These are phyloP conservation scores for Panorpa germanica DNA, from an alignment of 2,888 invertebrate species.

Conservation along the genomic window DNA sequence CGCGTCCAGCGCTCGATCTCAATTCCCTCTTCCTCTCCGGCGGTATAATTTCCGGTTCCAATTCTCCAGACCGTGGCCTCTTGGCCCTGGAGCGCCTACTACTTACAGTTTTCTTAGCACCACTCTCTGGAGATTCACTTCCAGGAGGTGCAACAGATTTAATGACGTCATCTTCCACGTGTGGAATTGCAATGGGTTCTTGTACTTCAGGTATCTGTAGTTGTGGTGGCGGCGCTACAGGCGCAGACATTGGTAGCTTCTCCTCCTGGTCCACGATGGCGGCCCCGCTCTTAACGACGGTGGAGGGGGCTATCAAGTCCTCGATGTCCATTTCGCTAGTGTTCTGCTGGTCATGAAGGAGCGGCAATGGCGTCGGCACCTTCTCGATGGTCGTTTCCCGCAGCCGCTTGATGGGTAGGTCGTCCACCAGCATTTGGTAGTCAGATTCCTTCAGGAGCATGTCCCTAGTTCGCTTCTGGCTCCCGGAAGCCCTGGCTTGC, in stretches of 20 bases:
- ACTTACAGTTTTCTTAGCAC: slow-evolving; percentile 7
- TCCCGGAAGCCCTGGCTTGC: neutral
- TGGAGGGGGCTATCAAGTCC: slow-evolving; percentile 40
- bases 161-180: slow-evolving; percentile 16
- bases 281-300: slow-evolving; percentile 36
- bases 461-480: slow-evolving; percentile 12
- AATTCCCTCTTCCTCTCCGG: slow-evolving; percentile 29
- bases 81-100: slow-evolving; percentile 25
- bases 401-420: slow-evolving; percentile 24
- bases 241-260: neutral
- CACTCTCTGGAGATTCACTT: slow-evolving; percentile 7
- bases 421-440: slow-evolving; percentile 18
- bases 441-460: slow-evolving; percentile 20
- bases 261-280: slow-evolving; percentile 10
- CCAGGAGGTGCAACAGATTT: neutral
- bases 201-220: too few relatives aligned
- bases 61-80: slow-evolving; percentile 30
- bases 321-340: slow-evolving; percentile 40
- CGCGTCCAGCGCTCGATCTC: slow-evolving; percentile 54
- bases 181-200: slow-evolving; percentile 18
- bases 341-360: slow-evolving; percentile 15
- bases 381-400: slow-evolving; percentile 29
- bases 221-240: slow-evolving; percentile 10
- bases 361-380: slow-evolving; percentile 17
- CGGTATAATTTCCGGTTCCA: slow-evolving; percentile 19